phyloP scores from a whole-genome alignment of 2,888 invertebrate species.

The Polia nebulosa region DNA sequence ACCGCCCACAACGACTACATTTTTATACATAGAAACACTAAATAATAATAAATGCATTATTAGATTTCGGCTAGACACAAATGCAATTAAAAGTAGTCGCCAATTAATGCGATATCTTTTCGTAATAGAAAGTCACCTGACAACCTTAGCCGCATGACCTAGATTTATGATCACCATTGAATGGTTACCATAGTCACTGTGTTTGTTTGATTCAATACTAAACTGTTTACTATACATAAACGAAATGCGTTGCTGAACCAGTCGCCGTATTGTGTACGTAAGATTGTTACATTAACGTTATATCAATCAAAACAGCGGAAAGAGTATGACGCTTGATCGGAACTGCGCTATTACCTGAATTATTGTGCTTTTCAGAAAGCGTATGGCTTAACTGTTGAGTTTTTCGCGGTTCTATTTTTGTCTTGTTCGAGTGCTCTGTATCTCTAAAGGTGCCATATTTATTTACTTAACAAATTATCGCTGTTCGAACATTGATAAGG shows the following conservation, averaged over 20 bases:
- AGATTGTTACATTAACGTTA: slow-evolving; percentile 58
- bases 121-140: slow-evolving; percentile 67
- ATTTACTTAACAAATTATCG: slow-evolving; percentile 55
- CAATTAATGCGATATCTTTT: slow-evolving; percentile 56
- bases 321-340: slow-evolving; percentile 70
- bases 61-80: slow-evolving; percentile 31
- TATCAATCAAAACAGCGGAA: slow-evolving; percentile 70
- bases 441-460: slow-evolving; percentile 27
- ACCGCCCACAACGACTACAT: slow-evolving; percentile 81
- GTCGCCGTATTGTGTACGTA: slow-evolving; percentile 45
- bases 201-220: slow-evolving; percentile 69
- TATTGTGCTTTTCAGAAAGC: slow-evolving; percentile 39
- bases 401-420: slow-evolving; percentile 20
- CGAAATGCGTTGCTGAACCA: slow-evolving; percentile 35
- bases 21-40: slow-evolving; percentile 43
- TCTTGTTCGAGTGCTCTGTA: slow-evolving; percentile 21
- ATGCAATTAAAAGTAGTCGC: slow-evolving; percentile 48
- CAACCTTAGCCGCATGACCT: slow-evolving; percentile 73
- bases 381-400: slow-evolving; percentile 16
- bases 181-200: slow-evolving; percentile 72
- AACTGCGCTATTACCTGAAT: slow-evolving; percentile 54
- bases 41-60: slow-evolving; percentile 30
- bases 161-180: slow-evolving; percentile 72
- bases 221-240: slow-evolving; percentile 56
- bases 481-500: slow-evolving; percentile 57